Conservation (phyloP, 2,888 invertebrate genomes). For the Meteorus colon region DNA sequence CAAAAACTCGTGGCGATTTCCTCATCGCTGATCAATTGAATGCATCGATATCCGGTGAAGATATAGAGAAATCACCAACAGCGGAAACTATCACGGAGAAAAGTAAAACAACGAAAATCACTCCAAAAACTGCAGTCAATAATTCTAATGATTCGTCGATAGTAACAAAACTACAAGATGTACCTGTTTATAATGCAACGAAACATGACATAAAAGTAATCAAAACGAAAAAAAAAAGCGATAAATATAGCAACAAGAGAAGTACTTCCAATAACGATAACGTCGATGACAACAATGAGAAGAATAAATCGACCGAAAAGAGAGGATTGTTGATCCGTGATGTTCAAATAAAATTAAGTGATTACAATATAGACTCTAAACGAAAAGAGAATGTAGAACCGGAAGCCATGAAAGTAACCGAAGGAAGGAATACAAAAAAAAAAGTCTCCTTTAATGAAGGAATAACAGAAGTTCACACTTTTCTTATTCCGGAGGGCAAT, state of each 20-base stretch:
- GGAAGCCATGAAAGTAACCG: neutral
- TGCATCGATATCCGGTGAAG: neutral
- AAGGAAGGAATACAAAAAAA: conserved; percentile 45
- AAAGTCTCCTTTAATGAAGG: conserved; percentile 58
- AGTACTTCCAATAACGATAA: neutral
- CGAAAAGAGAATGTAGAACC: conserved; percentile 39
- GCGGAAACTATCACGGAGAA: neutral
- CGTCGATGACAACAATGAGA: conserved; percentile 50
- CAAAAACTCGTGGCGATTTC: conserved; percentile 77
- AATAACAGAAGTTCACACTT: conserved; percentile 47
- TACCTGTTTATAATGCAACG: neutral
- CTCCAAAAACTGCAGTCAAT: neutral
- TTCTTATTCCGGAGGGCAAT: conserved; percentile 56
- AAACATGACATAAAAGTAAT: conserved; percentile 60
- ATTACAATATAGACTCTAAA: neutral
- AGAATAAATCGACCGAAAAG: neutral
- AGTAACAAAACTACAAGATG: neutral
- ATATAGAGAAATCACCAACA: conserved; percentile 11
- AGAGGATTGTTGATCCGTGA: conserved; percentile 70
- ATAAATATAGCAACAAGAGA: too few relatives aligned
- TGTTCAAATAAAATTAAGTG: conserved; percentile 71
- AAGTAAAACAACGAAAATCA: neutral
- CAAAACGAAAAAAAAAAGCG: conserved; percentile 49
- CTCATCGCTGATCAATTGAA: conserved; percentile 61
- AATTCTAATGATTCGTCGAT: neutral